Evolutionary conservation across 2,888 invertebrate genomes (phyloP), one percentile per base, ranked within the genome.

Genomic region (Melitaea athalia): DNA sequence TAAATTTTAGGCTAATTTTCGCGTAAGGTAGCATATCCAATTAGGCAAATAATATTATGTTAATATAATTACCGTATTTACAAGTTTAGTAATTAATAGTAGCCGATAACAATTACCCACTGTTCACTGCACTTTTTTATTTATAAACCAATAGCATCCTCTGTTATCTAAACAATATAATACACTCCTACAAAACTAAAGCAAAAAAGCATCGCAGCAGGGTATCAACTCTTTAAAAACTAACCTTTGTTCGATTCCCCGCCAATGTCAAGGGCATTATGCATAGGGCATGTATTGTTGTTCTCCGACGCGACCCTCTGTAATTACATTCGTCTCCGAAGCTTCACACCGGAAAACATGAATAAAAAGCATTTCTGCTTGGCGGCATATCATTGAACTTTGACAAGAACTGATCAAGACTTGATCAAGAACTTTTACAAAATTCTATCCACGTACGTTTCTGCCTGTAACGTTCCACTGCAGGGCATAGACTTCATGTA

Each of bases 231-330:
- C 31, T 14, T 55, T 11, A 11, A 50, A 15, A 31, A 5, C 7
- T 55, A 31, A 55, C 31, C 53, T 55, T 31, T 55, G 14, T 31
- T 33, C 53, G n/a, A 0, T 49, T 3, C 31, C 14, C 14, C 7
- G 53, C 33, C 31, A 33, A 55, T 33, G 53, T 55, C 53, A 55
- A 55, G 53, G 53, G 31, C 53, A 31, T 31, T 31, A 17, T 50
- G 17, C 17, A 14, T 14, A 31, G 47, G 53, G 38, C 38, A 38
- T 55, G 6, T 33, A 33, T 55, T 53, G 31, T 53, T 55, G 53
- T 31, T 12, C 53, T 55, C n/a, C 53, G 31, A 55, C 12, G 53
- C 53, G 53, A 31, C 6, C 53, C 53, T 55, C 53, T 31, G 31
- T 53, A n/a, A 33, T 33, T 55, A 55, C 33, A 55, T 33, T 55